These are phyloP conservation scores for Geopemphigus sp. DNA, from an alignment of 1,140 invertebrate genomes.

Conservation along the genomic window DNA sequence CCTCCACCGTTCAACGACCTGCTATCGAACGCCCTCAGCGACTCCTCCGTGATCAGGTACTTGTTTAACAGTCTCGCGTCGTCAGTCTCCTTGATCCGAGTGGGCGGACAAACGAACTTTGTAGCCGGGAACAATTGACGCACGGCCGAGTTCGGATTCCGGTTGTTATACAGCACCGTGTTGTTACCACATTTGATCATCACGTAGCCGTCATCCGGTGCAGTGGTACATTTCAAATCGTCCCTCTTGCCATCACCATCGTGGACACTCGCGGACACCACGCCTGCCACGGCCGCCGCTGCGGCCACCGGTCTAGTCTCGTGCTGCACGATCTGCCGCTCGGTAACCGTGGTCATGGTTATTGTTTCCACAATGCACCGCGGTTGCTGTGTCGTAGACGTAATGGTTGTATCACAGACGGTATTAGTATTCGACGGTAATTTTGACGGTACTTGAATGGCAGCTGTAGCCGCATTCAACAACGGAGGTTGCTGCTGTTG, in stretches of 20 bases:
- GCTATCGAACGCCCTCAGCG: slow-evolving; percentile 64
- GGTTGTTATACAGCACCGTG: slow-evolving; percentile 55
- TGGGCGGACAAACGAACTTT: slow-evolving; percentile 61
- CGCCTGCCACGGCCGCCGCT: too few species aligned
- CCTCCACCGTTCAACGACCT: slow-evolving; percentile 54
- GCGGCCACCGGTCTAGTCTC: slow-evolving; percentile 54
- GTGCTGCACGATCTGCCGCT: slow-evolving; percentile 61
- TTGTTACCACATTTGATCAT: slow-evolving; percentile 62
- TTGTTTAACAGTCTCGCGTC: slow-evolving; percentile 54
- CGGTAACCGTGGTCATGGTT: slow-evolving; percentile 68
- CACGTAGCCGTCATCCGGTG: slow-evolving; percentile 52
- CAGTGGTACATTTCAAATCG: slow-evolving; percentile 55
- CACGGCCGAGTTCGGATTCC: slow-evolving; percentile 70
- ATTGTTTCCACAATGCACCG: slow-evolving; percentile 68
- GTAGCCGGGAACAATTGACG: slow-evolving; percentile 69
- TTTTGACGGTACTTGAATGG: not conserved
- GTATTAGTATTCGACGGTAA: slow-evolving; percentile 8
- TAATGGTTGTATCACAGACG: not conserved
- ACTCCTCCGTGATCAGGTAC: slow-evolving; percentile 65
- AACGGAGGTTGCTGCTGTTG: not conserved
- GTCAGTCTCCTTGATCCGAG: slow-evolving; percentile 52
- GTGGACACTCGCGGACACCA: not conserved
- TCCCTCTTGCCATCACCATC: not conserved
- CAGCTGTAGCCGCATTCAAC: not conserved
- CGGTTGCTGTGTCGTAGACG: slow-evolving; percentile 26